Percentiles rank a stretch among this genome's conserved stretches.
Evolutionary conservation across 1,140 invertebrate species (phyloP).

Genomic region (Apis mellifera): Amel_HAv3.1 CM009939.2:12189001-12189500

Average conservation of each 20-base stretch:
- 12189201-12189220: not conserved
- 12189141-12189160: not conserved
- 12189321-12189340: not conserved
- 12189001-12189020: slow-evolving; percentile 1
- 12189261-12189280: not conserved
- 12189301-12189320: not conserved
- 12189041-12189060: slow-evolving; percentile 6
- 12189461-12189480: not conserved
- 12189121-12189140: no score
- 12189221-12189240: not conserved
- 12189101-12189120: not conserved
- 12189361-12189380: not conserved
- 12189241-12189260: not conserved
- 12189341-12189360: not conserved
- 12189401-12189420: not conserved
- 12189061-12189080: not conserved
- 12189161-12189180: slow-evolving; percentile 9
- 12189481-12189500: no score
- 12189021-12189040: not conserved
- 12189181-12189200: not conserved
- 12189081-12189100: slow-evolving; percentile 2
- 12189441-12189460: not conserved
- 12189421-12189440: not conserved
- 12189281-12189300: not conserved
- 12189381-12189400: not conserved